phyloP scores from a whole-genome alignment of 1,140 invertebrate genomes.

The Muscidifurax raptorellus region DNA sequence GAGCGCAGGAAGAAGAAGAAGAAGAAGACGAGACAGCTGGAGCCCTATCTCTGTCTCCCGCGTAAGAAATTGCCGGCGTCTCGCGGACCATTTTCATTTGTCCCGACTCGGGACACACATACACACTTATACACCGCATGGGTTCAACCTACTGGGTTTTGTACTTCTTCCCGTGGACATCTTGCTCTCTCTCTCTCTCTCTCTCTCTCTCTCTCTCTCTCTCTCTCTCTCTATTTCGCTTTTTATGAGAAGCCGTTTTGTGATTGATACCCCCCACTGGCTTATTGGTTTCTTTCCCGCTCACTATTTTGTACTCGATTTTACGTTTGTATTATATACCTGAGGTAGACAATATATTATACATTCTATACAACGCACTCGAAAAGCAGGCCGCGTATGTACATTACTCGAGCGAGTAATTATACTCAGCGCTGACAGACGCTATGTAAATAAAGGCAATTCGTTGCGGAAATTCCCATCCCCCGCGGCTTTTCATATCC shows the following conservation, averaged over 20 bases:
- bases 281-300: neutral
- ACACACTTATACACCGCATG: neutral
- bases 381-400: neutral
- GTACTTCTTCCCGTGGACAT: neutral
- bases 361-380: too few relatives aligned
- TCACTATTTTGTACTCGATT: neutral
- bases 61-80: slow-evolving; percentile 55
- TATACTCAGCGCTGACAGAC: neutral
- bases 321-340: too few relatives aligned
- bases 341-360: too few relatives aligned
- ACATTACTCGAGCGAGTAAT: neutral
- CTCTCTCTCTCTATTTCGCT: neutral
- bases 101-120: slow-evolving; percentile 8
- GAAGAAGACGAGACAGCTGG: slow-evolving; percentile 31
- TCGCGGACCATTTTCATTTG: slow-evolving; percentile 57
- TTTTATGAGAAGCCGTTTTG: neutral
- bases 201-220: too few relatives aligned
- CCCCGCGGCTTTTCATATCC: neutral
- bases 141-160: neutral
- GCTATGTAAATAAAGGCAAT: neutral
- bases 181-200: neutral
- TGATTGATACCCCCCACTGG: neutral
- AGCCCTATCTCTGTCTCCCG: neutral
- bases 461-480: neutral
- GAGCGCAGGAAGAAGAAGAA: slow-evolving; percentile 21